Conservation (phyloP, 2,888 invertebrate species). For the Halocaridina rubra region DNA sequence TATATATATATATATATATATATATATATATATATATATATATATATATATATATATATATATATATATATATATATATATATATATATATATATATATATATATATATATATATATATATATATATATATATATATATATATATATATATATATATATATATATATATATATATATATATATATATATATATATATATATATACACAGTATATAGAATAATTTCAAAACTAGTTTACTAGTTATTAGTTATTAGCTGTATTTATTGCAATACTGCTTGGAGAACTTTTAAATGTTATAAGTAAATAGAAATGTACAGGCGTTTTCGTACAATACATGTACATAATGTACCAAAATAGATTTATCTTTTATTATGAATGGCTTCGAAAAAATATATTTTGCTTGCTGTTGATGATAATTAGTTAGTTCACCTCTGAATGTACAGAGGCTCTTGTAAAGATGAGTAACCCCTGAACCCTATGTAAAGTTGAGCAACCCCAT, state of each 20-base stretch:
- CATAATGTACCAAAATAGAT: too few species aligned
- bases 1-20: background rate
- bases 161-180: background rate
- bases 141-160: background rate
- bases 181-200: background rate
- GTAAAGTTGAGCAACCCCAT: too few species aligned
- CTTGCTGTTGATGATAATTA: too few species aligned
- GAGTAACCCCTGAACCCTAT: too few species aligned
- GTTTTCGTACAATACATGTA: too few species aligned
- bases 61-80: background rate
- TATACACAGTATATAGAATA: background rate
- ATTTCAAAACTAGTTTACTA: background rate
- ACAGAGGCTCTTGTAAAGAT: too few species aligned
- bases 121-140: background rate
- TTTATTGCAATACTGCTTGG: background rate
- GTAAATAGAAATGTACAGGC: too few species aligned
- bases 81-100: background rate
- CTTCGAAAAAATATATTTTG: too few species aligned
- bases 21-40: background rate
- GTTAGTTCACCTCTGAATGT: too few species aligned
- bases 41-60: background rate
- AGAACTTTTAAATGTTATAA: background rate
- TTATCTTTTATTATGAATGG: too few species aligned
- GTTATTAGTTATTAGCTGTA: background rate
- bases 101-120: background rate